phyloP scores from a whole-genome alignment of 1,140 invertebrate genomes.

The Saccostrea glomerata region DNA sequence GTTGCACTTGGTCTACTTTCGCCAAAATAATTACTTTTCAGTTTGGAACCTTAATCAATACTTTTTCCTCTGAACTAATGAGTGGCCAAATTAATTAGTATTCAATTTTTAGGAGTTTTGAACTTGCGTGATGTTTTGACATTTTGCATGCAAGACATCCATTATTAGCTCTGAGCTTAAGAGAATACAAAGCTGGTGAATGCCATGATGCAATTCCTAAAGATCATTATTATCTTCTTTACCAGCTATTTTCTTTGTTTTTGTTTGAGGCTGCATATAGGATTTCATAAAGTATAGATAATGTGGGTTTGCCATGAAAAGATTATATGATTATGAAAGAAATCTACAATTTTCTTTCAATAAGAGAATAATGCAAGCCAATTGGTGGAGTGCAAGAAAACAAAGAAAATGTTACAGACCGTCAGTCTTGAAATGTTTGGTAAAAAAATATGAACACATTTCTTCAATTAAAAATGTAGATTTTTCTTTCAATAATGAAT shows the following conservation, averaged over 20 bases:
- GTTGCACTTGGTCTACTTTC: too few species aligned
- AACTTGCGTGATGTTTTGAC: slow-evolving; percentile 12
- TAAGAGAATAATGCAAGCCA: too few species aligned
- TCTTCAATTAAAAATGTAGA: too few species aligned
- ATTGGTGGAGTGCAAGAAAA: too few species aligned
- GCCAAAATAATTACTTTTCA: too few species aligned
- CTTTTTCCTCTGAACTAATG: background rate
- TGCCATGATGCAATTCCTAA: slow-evolving; percentile 5
- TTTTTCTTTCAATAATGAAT: too few species aligned
- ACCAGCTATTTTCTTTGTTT: background rate
- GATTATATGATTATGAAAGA: background rate
- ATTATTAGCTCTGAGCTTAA: background rate
- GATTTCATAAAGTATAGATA: background rate
- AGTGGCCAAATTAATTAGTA: background rate
- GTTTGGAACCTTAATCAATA: background rate
- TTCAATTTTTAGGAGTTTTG: background rate
- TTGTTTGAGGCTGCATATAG: background rate
- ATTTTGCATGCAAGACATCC: slow-evolving; percentile 9
- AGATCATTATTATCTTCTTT: background rate
- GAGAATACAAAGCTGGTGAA: background rate
- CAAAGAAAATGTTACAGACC: too few species aligned
- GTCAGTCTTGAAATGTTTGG: too few species aligned
- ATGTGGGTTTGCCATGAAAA: background rate
- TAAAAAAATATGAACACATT: too few species aligned
- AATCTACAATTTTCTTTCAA: background rate